These are phyloP conservation scores for Trididemnum nubilum DNA, from an alignment of 23 tunicate genomes.

Conservation along the genomic window DNA sequence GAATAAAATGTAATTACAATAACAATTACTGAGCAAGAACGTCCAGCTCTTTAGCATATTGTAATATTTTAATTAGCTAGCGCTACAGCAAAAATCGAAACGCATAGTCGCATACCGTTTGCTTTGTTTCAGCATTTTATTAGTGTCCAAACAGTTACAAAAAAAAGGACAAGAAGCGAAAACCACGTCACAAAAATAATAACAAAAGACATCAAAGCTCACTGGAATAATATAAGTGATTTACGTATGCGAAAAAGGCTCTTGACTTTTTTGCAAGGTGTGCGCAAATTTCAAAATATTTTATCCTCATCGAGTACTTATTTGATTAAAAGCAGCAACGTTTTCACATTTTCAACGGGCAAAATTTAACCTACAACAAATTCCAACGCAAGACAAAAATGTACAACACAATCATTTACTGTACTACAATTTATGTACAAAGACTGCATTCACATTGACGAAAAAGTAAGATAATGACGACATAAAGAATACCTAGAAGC, in stretches of 20 bases:
- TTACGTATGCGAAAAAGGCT: neutral
- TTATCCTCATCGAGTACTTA: no score
- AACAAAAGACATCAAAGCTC: neutral
- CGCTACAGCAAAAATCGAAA: no score
- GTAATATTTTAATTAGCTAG: no score
- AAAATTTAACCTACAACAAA: neutral
- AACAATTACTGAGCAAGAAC: no score
- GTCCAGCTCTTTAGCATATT: no score
- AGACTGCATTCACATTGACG: no score
- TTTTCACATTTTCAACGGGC: neutral
- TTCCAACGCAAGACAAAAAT: neutral
- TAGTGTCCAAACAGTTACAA: constrained; percentile 24
- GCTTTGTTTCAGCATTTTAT: constrained; percentile 17
- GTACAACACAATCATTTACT: no score
- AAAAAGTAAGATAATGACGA: no score
- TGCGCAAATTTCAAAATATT: neutral
- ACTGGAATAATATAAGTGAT: neutral
- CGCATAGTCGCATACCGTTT: no score
- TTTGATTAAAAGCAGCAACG: neutral
- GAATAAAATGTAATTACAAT: no score
- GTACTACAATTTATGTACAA: no score
- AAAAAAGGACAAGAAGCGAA: neutral
- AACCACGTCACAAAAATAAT: constrained; percentile 16
- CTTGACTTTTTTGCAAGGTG: neutral
- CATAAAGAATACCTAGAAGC: no score